phyloP scores from a whole-genome alignment of 2,113 vertebrate genomes.

The Ploceus nigricollis region DNA sequence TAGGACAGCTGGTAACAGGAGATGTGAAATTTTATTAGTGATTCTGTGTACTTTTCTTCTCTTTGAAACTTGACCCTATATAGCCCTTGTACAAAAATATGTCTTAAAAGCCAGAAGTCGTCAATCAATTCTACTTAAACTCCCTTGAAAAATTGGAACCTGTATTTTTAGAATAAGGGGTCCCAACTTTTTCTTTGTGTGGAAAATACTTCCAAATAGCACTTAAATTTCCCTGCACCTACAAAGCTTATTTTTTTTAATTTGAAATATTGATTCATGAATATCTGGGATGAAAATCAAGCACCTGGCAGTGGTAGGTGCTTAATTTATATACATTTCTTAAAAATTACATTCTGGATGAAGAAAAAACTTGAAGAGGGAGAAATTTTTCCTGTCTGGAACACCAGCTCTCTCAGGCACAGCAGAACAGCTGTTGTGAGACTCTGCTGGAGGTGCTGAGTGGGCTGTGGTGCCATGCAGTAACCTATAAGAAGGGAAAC shows the following conservation, averaged over 20 bases:
- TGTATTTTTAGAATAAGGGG: not conserved
- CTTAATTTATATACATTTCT: not conserved
- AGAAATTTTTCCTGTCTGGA: not conserved
- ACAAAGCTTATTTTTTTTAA: rapidly evolving
- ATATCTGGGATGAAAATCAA: not conserved
- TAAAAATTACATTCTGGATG: not conserved
- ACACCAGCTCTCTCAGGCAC: not conserved
- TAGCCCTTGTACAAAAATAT: not conserved
- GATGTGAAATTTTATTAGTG: not conserved
- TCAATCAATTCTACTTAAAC: not conserved
- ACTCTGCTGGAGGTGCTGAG: not conserved
- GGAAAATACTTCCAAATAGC: not conserved
- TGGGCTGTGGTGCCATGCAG: not conserved
- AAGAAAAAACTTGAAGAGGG: not conserved
- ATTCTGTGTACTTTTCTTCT: not conserved
- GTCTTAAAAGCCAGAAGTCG: not conserved
- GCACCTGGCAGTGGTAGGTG: not conserved
- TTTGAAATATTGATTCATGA: not conserved
- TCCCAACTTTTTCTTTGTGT: not conserved
- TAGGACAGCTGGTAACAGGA: not conserved
- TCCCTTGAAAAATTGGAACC: not conserved
- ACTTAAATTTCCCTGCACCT: not conserved
- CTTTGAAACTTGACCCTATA: not conserved
- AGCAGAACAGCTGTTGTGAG: not conserved
- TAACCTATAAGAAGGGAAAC: not conserved